Conservation (phyloP, 2,797 vertebrate genomes). For the Arremon brunneinucha region DNA sequence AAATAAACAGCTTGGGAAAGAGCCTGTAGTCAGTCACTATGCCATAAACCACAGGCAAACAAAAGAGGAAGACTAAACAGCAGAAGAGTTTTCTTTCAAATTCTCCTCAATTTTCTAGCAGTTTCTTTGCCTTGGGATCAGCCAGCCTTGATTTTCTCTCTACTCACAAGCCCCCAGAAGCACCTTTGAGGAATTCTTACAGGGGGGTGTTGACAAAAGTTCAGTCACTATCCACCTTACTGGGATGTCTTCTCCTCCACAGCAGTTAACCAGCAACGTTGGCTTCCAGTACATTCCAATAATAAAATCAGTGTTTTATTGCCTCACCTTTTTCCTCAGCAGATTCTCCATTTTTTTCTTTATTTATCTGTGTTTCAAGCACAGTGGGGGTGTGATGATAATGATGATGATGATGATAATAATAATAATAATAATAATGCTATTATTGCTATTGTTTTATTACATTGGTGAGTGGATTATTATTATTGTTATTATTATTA, state of each 20-base stretch:
- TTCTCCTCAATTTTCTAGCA: not conserved
- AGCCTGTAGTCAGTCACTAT: not conserved
- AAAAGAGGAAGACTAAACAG: not conserved
- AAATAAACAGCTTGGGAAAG: constrained; percentile 17
- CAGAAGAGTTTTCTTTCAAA: not conserved
- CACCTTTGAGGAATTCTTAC: not conserved
- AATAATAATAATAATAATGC: not conserved
- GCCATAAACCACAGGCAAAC: not conserved
- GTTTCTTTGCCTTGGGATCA: not conserved
- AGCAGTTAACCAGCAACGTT: not conserved
- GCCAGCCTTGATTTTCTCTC: not conserved
- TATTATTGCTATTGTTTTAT: too few relatives aligned
- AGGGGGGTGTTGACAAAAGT: fast-evolving
- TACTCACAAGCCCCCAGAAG: not conserved
- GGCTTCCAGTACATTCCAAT: not conserved
- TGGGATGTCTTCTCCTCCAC: not conserved
- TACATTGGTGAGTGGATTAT: too few relatives aligned
- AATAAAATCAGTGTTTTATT: not conserved
- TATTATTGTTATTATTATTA: too few relatives aligned
- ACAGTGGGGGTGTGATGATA: not conserved
- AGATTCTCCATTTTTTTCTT: not conserved
- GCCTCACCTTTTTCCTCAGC: not conserved
- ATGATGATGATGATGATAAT: too few relatives aligned
- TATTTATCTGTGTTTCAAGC: not conserved
- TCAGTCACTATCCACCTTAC: not conserved